Percentiles rank a stretch among this genome's conserved stretches.
Evolutionary conservation across 2,888 invertebrate genomes (phyloP).

Genomic region (Drosophila vallismaia): DNA sequence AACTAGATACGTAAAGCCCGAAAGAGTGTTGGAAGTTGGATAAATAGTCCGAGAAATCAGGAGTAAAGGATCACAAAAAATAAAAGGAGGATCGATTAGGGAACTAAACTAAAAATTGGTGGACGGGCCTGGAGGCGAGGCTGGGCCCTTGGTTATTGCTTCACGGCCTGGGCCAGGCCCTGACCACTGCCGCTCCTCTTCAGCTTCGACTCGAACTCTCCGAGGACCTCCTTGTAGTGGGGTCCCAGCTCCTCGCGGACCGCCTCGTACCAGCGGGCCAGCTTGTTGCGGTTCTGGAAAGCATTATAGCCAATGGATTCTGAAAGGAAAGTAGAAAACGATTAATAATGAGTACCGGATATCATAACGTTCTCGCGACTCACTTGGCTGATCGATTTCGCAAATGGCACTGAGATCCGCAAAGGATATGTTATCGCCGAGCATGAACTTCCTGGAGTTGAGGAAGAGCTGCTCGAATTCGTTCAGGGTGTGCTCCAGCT

Average conservation of each 20-base stretch:
- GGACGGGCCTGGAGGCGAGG: slow-evolving; percentile 8
- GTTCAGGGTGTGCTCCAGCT: slow-evolving; percentile 86
- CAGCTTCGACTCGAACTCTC: slow-evolving; percentile 75
- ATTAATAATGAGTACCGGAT: background rate
- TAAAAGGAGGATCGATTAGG: slow-evolving; percentile 8
- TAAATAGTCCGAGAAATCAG: background rate
- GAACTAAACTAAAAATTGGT: slow-evolving; percentile 26
- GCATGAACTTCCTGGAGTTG: slow-evolving; percentile 84
- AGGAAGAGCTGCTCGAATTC: slow-evolving; percentile 86
- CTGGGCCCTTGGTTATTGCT: slow-evolving; percentile 58
- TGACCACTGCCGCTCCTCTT: slow-evolving; percentile 61
- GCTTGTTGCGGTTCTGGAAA: slow-evolving; percentile 85
- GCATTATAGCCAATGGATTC: slow-evolving; percentile 89
- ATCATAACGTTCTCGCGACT: slow-evolving; percentile 42
- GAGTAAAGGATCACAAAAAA: slow-evolving; percentile 21
- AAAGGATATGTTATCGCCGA: slow-evolving; percentile 87
- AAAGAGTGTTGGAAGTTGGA: background rate
- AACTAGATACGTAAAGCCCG: background rate
- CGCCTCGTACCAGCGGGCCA: slow-evolving; percentile 87
- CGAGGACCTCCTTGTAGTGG: slow-evolving; percentile 87
- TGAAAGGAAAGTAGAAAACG: slow-evolving; percentile 74
- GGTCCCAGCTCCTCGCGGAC: slow-evolving; percentile 87
- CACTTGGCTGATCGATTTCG: slow-evolving; percentile 91
- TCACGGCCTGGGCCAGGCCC: slow-evolving; percentile 68
- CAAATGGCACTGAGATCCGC: slow-evolving; percentile 91